phyloP scores from a whole-genome alignment of 2,888 invertebrate genomes.

The Cyclophora punctaria region DNA sequence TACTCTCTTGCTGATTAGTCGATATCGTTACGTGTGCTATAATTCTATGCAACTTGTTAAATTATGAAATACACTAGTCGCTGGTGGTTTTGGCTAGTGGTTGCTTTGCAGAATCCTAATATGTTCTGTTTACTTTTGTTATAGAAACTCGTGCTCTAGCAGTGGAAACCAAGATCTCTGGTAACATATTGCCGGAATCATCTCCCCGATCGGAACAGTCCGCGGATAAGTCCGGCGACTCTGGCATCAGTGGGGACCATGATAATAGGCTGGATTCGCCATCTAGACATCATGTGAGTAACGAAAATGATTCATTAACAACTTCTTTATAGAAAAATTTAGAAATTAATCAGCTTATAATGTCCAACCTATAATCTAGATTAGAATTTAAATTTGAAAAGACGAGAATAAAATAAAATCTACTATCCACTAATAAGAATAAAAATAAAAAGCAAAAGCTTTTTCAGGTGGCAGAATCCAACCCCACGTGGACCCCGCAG shows the following conservation, averaged over 20 bases:
- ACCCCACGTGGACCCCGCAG: conserved; percentile 84
- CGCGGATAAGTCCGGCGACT: conserved; percentile 86
- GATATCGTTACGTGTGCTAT: too few species aligned
- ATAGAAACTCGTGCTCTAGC: conserved; percentile 57
- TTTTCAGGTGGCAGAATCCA: conserved; percentile 4
- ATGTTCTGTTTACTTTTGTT: conserved; percentile 2
- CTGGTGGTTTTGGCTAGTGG: too few species aligned
- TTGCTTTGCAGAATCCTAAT: background rate
- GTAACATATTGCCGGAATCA: conserved; percentile 55
- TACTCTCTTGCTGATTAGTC: too few species aligned
- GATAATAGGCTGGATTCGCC: conserved; percentile 70
- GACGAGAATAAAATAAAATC: background rate
- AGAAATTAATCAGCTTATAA: too few species aligned
- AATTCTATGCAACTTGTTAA: too few species aligned
- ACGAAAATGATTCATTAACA: background rate
- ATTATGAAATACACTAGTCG: too few species aligned
- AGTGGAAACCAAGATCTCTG: conserved; percentile 67
- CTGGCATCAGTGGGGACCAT: conserved; percentile 86
- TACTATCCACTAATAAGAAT: background rate
- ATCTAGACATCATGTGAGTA: conserved; percentile 46
- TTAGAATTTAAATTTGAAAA: too few species aligned
- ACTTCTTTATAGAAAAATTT: too few species aligned
- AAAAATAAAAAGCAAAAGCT: background rate
- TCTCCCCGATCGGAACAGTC: conserved; percentile 68
- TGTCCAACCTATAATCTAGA: too few species aligned